These are phyloP conservation scores for Poecilia picta DNA, from an alignment of 2,797 vertebrate genomes.

Conservation along the genomic window DNA sequence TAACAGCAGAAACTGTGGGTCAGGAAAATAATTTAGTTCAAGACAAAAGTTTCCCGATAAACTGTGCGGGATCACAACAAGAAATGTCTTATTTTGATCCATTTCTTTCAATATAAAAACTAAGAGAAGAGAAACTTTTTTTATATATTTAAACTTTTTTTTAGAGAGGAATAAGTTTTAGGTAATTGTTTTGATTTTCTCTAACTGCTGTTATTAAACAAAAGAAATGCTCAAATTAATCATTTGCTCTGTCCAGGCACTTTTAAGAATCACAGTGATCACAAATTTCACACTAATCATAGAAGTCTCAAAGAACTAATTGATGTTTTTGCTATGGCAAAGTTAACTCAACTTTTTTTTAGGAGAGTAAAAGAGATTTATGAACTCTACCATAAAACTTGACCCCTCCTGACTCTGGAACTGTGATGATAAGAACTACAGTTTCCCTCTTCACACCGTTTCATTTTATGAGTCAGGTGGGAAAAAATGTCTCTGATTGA, in stretches of 20 bases:
- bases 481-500: slow-evolving; percentile 41
- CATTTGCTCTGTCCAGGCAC: background rate
- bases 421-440: slow-evolving; percentile 42
- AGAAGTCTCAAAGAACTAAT: background rate
- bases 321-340: background rate
- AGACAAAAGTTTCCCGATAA: background rate
- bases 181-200: background rate
- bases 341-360: background rate
- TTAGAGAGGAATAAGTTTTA: background rate
- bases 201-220: background rate
- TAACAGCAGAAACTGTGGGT: background rate
- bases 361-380: background rate
- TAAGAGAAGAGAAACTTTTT: background rate
- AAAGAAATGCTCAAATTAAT: background rate
- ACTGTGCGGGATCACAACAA: background rate
- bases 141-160: too few species aligned
- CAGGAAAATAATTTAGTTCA: background rate
- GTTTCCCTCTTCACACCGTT: slow-evolving; percentile 26
- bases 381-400: background rate
- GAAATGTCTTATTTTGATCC: background rate
- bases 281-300: background rate
- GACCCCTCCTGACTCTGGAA: slow-evolving; percentile 20
- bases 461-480: slow-evolving; percentile 35
- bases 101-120: background rate
- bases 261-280: background rate